Evolutionary conservation across 2,888 invertebrate species (phyloP), one percentile per base, ranked within the genome.

Genomic region (Trichopoda pennipes): DNA sequence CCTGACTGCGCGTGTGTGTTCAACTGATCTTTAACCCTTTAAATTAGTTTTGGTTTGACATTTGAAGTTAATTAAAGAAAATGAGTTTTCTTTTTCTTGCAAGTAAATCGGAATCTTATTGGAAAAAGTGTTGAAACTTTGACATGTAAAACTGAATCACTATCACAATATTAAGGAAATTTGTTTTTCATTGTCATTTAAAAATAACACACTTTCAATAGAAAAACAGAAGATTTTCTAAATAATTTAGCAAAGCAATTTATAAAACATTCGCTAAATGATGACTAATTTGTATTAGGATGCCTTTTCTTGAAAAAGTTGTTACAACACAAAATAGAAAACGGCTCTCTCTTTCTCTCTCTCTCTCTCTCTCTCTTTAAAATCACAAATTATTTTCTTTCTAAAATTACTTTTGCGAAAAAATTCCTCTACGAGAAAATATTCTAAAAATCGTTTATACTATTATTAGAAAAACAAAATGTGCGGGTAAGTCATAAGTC

Each of bases 1-100:
- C n/a, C 16, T 55, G 23, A 17, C 17, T 53, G 38, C 17, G 8
- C 21, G 66, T 23, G 17, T 32, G 35, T 61, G 42, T 51, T n/a
- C n/a, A 53, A 32, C 32, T 70, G 70, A 70, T 70, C 77, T 77
- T 69, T 77, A 63, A 77, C 69, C 61, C 77, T 38, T 56, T 56
- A 38, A 63, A 77, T 38, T 56, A n/a, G 47, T 70, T 77, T 49
- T 63, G 47, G 17, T 51, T 68, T 38, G 49, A 4, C 7, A n/a
- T 44, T 44, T 16, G 0, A 14, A 3, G 4, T 44, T n/a, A 44
- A 44, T 44, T 44, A 44, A 14, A 21, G 6, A 21, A 19, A 51
- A 51, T 38, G 38, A 3, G 12, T 38, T 38, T 28, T 28, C 1
- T 1, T 1, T 17, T n/a, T n/a, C n/a, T 19, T 16, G 16, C 35